phyloP scores from a whole-genome alignment of 2,113 vertebrate species.

The Neofelis nebulosa region DNA sequence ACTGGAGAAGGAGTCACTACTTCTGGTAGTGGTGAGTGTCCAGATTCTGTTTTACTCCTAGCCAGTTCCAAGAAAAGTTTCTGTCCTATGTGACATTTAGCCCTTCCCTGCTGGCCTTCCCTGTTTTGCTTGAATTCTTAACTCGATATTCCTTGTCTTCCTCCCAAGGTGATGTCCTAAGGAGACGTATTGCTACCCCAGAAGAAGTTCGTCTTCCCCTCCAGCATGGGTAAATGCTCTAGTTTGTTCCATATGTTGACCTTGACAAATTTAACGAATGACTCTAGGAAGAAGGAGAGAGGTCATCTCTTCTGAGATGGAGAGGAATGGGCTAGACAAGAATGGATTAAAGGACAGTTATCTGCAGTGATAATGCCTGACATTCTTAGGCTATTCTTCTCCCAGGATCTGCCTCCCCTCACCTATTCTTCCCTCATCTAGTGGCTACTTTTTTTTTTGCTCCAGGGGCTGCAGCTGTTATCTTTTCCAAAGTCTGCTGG shows the following conservation, averaged over 20 bases:
- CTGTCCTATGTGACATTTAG: not conserved
- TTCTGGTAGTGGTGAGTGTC: conserved; percentile 66
- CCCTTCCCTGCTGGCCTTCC: not conserved
- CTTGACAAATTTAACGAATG: conserved; percentile 3
- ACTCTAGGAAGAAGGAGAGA: not conserved
- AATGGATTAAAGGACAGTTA: not conserved
- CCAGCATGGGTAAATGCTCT: conserved; percentile 90
- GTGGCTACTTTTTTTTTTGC: not conserved
- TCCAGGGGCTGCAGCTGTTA: not conserved
- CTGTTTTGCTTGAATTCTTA: conserved; percentile 38
- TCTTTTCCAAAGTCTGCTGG: not conserved
- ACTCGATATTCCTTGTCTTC: conserved; percentile 31
- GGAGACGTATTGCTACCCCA: conserved; percentile 92
- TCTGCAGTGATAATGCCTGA: not conserved
- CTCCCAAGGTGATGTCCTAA: conserved; percentile 87
- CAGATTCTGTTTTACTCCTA: not conserved
- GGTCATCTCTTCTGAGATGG: not conserved
- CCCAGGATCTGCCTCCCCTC: not conserved
- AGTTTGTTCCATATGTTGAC: conserved; percentile 34
- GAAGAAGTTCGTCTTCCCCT: conserved; percentile 95
- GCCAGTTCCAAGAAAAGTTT: not conserved
- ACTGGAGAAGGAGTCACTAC: conserved; percentile 15
- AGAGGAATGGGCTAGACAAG: not conserved
- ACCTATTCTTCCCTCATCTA: not conserved
- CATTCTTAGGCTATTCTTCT: not conserved